Base-by-base conservation (phyloP, 1,140 invertebrate genomes). In the Psilanteris sp. region DNA sequence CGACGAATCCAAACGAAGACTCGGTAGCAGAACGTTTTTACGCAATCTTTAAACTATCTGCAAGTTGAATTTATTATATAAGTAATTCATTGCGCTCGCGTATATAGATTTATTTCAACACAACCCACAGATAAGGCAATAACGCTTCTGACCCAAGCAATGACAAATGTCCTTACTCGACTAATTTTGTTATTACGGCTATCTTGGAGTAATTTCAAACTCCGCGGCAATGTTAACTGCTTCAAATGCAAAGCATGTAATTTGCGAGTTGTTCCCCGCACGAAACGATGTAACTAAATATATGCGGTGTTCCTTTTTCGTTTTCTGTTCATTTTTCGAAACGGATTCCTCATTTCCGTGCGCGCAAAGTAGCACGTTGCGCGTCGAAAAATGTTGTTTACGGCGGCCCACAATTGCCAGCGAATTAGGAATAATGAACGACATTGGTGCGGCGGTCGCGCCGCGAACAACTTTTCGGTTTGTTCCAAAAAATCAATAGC, bases 281-380 rank as follows among this genome's bases (percentile, higher is more conserved):
- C 34, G 52, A 59, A 68, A 59, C 50, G 50, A 46, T 52, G 59
- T 44, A 11, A 50, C 54, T 29, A 29, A 67, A 67, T 66, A 44
- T 54, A 20, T 32, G 27, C 50, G 55, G 36, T 70, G 31, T 20
- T n/a, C n/a, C n/a, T n/a, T n/a, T n/a, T n/a, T n/a, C n/a, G n/a
- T n/a, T n/a, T n/a, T n/a, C n/a, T n/a, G n/a, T n/a, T n/a, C n/a
- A n/a, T n/a, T n/a, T n/a, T n/a, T n/a, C n/a, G n/a, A n/a, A n/a
- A n/a, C n/a, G n/a, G n/a, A n/a, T n/a, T n/a, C n/a, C n/a, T n/a
- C n/a, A n/a, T n/a, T n/a, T n/a, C n/a, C n/a, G n/a, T n/a, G n/a
- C n/a, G n/a, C n/a, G n/a, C n/a, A n/a, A n/a, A n/a, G n/a, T n/a
- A n/a, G n/a, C n/a, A 48, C 10, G 26, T 68, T 57, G 39, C 26